A percentile compares a stretch with the other conserved stretches of the same genome.
Evolutionary conservation across 2,113 vertebrate genomes (phyloP).

Genomic region (Xiphorhynchus elegans): DNA sequence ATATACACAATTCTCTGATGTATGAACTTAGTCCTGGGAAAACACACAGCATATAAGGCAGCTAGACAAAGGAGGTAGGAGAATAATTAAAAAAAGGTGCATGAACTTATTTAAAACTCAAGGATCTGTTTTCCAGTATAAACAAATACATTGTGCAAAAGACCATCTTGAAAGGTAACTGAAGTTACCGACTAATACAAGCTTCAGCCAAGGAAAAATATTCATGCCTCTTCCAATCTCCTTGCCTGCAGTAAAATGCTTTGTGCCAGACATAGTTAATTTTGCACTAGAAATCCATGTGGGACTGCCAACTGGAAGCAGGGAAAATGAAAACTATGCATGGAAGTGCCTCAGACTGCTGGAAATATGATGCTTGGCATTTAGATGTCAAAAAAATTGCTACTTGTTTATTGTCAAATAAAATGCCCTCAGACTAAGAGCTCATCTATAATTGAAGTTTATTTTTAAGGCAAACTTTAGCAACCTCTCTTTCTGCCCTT

Average conservation of each 20-base stretch:
- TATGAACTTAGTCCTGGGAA: background rate
- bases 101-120: background rate
- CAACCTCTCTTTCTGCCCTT: background rate
- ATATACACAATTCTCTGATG: background rate
- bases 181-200: background rate
- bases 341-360: background rate
- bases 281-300: constrained; percentile 26
- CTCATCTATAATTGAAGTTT: constrained; percentile 37
- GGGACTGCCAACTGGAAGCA: background rate
- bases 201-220: constrained; percentile 17
- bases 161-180: background rate
- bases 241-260: constrained; percentile 34
- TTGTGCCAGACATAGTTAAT: constrained; percentile 30
- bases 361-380: background rate
- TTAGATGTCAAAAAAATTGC: constrained; percentile 24
- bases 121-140: background rate
- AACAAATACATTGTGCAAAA: background rate
- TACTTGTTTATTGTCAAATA: constrained; percentile 22
- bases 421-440: background rate
- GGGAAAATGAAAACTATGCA: background rate
- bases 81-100: background rate
- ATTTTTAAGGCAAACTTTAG: background rate
- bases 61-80: background rate
- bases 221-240: constrained; percentile 12
- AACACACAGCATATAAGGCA: background rate